Base-by-base conservation (phyloP, 2,797 vertebrate genomes). In the Novumbra hubbsi region DNA sequence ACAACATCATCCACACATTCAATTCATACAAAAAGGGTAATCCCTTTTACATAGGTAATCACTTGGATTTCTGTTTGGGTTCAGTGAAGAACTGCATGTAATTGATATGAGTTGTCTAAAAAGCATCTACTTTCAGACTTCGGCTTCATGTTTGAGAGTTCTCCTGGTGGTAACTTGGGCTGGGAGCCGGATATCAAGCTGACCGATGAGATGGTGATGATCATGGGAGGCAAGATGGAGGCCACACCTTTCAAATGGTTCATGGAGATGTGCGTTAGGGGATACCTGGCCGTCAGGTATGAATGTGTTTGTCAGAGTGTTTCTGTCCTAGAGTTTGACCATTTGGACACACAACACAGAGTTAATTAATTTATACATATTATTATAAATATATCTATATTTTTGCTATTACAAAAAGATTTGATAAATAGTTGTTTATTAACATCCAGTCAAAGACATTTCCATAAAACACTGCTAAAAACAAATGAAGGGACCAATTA, bases 171-270 rank as follows among this genome's bases (percentile, higher is more conserved):
- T 6, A 99, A 98, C 88, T 92, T 99, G 71, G 97, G 97, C 84
- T 99, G 97, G 97, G 97, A 99, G 83, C 97, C 97, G 0, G 97
- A 99, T 90, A 98, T 99, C 88, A 99, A 99, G 87, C 94, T 99
- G 87, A 99, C 97, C 0, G 97, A 98, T 1, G 97, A 99, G 90
- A 99, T 99, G 97, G 97, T 99, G 91, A 99, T 99, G 97, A 98
- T 99, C 86, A 98, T 98, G 97, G 97, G 97, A 1, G 96, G 97
- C 48, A 99, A 99, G 88, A 99, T 99, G 95, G 97, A 99, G 88
- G 97, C 97, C 75, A 99, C 97, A 0, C 97, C 97, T 0, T 99
- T 99, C 90, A 98, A 98, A 71, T 99, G 97, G 97, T 99, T 99
- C 92, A 99, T 98, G 97, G 97, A 98, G 90, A 98, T 98, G 97